Base-by-base conservation (phyloP, 2,797 vertebrate species). In the Silurus aristotelis region DNA sequence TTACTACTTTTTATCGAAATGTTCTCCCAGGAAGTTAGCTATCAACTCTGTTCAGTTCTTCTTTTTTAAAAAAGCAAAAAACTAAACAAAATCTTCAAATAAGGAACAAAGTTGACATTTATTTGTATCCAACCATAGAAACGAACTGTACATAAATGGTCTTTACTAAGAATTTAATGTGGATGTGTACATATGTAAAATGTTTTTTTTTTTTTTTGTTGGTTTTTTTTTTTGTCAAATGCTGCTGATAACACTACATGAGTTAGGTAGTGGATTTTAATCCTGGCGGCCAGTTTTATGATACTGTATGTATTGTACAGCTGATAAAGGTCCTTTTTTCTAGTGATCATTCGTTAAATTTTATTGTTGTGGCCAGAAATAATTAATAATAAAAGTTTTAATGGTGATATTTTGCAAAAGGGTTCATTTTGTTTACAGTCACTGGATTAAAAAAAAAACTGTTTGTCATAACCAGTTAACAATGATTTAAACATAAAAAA, bases 341-440 rank as follows among this genome's bases (percentile, higher is more conserved):
- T 96, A 97, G 97, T 97, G 96, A 97, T 94, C 95, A 96, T 97
- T 98, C 97, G 97, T 98, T 97, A 96, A 96, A 97, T 96, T 98
- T 96, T 97, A 97, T 96, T 97, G 97, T 99, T 96, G 96, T 99
- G 97, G 94, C 96, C 95, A 95, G 96, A 97, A 94, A 93, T 96
- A 95, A 94, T 97, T 97, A 97, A 96, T 93, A 95, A 93, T 94
- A 95, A 93, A 90, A 90, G 88, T 93, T 93, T 93, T 94, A 94
- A 94, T 94, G 93, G 93, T 89, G 71, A 89, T 89, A 78, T 92
- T 90, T 86, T 85, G 82, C 66, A 80, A 85, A 67, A 77, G 48
- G 82, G 71, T 0, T 76, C 75, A 25, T 88, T 86, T 13, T 86
- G 56, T 55, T 79, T 66, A 75, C 12, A 1, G 48, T 43, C 15